Evolutionary conservation across 1,140 invertebrate species (phyloP).

Genomic region (Trachymyrmex septentrionalis): DNA sequence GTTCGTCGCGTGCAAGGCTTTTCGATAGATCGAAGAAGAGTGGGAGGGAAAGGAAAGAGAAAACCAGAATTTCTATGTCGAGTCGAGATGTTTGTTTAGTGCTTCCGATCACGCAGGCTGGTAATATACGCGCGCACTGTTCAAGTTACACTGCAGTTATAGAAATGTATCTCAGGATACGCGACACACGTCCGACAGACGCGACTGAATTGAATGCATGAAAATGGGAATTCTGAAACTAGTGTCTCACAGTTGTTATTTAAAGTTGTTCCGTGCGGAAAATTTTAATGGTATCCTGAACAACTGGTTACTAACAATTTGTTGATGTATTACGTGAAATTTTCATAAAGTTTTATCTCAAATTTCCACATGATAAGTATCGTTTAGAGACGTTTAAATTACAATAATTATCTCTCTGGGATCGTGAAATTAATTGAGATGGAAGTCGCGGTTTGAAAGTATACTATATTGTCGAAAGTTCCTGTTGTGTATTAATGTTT

Average conservation of each 20-base stretch:
- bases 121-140: conserved; percentile 40
- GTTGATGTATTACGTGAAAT: background rate
- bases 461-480: background rate
- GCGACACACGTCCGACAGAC: conserved; percentile 19
- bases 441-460: conserved; percentile 6
- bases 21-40: no score
- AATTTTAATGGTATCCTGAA: conserved; percentile 23
- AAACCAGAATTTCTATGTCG: conserved; percentile 39
- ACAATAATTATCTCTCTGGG: background rate
- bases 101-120: conserved; percentile 45
- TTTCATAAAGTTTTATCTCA: conserved; percentile 12
- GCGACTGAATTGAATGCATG: conserved; percentile 38
- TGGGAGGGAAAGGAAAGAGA: background rate
- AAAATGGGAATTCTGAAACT: conserved; percentile 41
- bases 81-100: conserved; percentile 34
- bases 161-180: conserved; percentile 35
- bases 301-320: background rate
- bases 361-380: background rate
- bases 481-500: background rate
- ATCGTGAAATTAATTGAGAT: background rate
- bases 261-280: background rate
- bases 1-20: conserved; percentile 19
- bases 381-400: conserved; percentile 16
- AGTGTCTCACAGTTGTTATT: conserved; percentile 25
- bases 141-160: conserved; percentile 43